Percentiles rank a stretch among this genome's conserved stretches.
Evolutionary conservation across 1,140 invertebrate genomes (phyloP).

Genomic region (Oryzaephilus surinamensis): DNA sequence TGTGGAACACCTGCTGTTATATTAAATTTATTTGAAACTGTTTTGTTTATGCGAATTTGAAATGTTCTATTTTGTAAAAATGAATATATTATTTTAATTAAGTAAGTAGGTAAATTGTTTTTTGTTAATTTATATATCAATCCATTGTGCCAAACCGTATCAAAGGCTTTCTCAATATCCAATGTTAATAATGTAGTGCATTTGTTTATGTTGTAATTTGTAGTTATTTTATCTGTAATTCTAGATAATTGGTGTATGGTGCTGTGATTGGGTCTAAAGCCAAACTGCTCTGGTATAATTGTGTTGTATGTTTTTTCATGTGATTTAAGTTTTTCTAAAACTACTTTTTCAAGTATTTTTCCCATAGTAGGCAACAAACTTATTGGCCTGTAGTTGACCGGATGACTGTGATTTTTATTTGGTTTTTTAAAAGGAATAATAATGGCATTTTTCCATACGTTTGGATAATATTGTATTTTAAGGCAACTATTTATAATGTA

Average conservation of each 20-base stretch:
- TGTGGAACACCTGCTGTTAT: slow-evolving; percentile 15
- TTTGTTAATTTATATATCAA: slow-evolving; percentile 22
- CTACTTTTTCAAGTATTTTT: too few relatives aligned
- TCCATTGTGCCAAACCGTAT: too few relatives aligned
- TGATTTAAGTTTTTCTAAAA: too few relatives aligned
- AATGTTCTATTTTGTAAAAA: slow-evolving; percentile 19
- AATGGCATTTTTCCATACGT: too few relatives aligned
- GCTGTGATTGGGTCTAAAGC: slow-evolving; percentile 27
- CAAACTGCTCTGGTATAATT: slow-evolving; percentile 30
- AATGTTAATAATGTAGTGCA: slow-evolving; percentile 14
- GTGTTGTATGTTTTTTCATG: too few relatives aligned
- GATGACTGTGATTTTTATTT: too few relatives aligned
- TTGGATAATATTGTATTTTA: too few relatives aligned
- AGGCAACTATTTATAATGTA: too few relatives aligned
- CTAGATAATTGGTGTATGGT: slow-evolving; percentile 31
- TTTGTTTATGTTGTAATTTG: slow-evolving; percentile 28
- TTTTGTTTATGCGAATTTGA: slow-evolving; percentile 10
- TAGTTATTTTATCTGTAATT: slow-evolving; percentile 27
- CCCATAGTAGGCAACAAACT: too few relatives aligned
- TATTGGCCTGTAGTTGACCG: too few relatives aligned
- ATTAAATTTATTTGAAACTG: slow-evolving; percentile 7
- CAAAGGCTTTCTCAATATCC: too few relatives aligned
- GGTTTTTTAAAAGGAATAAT: too few relatives aligned
- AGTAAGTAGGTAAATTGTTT: slow-evolving; percentile 6
- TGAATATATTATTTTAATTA: slow-evolving; percentile 13